Percentiles rank a stretch among this genome's conserved stretches.
Evolutionary conservation across 2,113 vertebrate species (phyloP).

Genomic region (Cinclus cinclus): DNA sequence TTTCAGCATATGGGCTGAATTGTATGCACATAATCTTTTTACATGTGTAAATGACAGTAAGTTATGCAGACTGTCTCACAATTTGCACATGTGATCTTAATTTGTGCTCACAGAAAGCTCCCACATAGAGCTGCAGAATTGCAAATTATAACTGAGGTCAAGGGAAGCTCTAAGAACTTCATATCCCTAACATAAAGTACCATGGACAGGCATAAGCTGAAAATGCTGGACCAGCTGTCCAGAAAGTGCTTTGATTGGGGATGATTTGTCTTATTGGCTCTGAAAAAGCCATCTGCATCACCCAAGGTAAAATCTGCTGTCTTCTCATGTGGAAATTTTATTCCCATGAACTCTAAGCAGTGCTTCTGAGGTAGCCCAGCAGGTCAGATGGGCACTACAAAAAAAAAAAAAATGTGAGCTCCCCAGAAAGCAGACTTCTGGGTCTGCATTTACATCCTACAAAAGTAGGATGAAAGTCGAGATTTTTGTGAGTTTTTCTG

Average conservation of each 20-base stretch:
- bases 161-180: not conserved
- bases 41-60: conserved; percentile 20
- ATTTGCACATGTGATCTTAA: not conserved
- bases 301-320: not conserved
- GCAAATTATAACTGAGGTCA: not conserved
- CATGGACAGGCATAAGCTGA: not conserved
- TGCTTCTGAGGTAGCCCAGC: not conserved
- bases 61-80: conserved; percentile 11
- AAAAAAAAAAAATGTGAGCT: not conserved
- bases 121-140: not conserved
- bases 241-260: not conserved
- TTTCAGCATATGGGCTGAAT: not conserved
- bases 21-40: not conserved
- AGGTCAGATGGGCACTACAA: not conserved
- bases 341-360: not conserved
- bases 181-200: not conserved
- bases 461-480: not conserved
- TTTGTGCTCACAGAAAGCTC: not conserved
- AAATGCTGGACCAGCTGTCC: not conserved
- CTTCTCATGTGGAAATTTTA: not conserved
- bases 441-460: not conserved
- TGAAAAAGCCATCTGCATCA: not conserved
- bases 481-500: not conserved
- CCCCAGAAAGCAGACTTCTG: not conserved
- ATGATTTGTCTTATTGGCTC: not conserved